Base-by-base conservation (phyloP, 1,140 invertebrate genomes). In the Apis laboriosa region DNA sequence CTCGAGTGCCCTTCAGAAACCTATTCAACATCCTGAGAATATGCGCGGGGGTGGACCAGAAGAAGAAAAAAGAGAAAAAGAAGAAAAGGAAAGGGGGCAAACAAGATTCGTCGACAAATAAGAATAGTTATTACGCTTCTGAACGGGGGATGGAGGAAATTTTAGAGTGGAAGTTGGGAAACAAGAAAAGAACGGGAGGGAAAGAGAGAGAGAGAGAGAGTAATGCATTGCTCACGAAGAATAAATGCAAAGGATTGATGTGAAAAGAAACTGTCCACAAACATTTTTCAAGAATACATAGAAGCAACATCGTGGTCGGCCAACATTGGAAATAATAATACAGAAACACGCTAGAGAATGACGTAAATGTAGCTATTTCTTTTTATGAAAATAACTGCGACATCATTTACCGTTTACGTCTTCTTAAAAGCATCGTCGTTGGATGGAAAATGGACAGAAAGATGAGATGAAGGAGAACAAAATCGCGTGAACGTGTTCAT, bases 81-180 rank as follows among this genome's bases (percentile, higher is more conserved):
- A 11, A 9, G 8, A 53, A n/a, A 55, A 21, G 28, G n/a, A 49
- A 84, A 61, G 53, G 71, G 66, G 58, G 86, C 53, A 58, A 79
- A 79, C 76, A 76, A 78, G 73, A 75, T 67, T 51, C 28, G 72
- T 66, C 24, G 72, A 34, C 71, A 87, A 87, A 86, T 86, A 87
- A 75, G 80, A 86, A 86, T 84, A 83, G 85, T 87, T 87, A 84
- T 86, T 86, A 86, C 80, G 64, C 75, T 86, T 13, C 17, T 34
- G 56, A 13, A 60, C 34, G 34, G 51, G 11, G 73, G 56, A 64
- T 53, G n/a, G 55, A 76, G 72, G 12, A 83, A 66, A 70, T 53
- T 64, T 68, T 49, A 75, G 75, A 21, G 58, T 0, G 21, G 51
- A 83, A 86, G 76, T 67, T 72, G 53, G 17, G 17, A 63, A 56